Base-by-base conservation (phyloP, 1,140 invertebrate species). In the Drosophila orosa region DNA sequence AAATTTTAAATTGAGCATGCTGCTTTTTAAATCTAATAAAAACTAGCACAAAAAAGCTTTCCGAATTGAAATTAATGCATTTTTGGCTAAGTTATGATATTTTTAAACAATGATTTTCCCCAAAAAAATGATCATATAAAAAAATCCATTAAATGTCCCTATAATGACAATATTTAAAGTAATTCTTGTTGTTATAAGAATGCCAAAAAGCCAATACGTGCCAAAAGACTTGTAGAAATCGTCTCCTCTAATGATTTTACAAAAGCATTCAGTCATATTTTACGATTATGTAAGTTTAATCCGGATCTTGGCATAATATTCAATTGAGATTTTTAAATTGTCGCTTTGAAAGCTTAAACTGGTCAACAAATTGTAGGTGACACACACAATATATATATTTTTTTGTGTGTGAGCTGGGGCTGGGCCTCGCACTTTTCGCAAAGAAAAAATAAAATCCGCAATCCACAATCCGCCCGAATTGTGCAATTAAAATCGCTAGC, bases 401-500 rank as follows among this genome's bases (percentile, higher is more conserved):
- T 10, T 31, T 24, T 24, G 8, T 40, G 35, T 62, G 60, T 65
- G 27, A 22, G 12, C 15, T 77, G 63, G 82, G 83, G 85, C 83
- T 80, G 80, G 84, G 80, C 77, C 76, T 60, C 37, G 59, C 71
- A 71, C 50, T 80, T 76, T 68, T 62, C 12, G 10, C 15, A 33
- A 17, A 50, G 69, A 58, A 29, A 74, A n/a, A 42, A 74, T 50
- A 69, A 40, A 73, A 10, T 48, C 42, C 19, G 59, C 42, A 84
- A 80, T 86, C 78, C 62, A 45, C 37, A 67, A 40, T 48, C 57
- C 63, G 31, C 61, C 57, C 56, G 27, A 42, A 85, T 87, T 87
- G 84, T 87, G 84, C 84, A 87, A 87, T 87, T 87, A 87, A 87
- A 87, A 89, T 84, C 65, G 60, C 81, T 58, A 73, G 72, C 73